Base-by-base conservation (phyloP, 2,797 vertebrate genomes). In the Decapterus maruadsi region DNA sequence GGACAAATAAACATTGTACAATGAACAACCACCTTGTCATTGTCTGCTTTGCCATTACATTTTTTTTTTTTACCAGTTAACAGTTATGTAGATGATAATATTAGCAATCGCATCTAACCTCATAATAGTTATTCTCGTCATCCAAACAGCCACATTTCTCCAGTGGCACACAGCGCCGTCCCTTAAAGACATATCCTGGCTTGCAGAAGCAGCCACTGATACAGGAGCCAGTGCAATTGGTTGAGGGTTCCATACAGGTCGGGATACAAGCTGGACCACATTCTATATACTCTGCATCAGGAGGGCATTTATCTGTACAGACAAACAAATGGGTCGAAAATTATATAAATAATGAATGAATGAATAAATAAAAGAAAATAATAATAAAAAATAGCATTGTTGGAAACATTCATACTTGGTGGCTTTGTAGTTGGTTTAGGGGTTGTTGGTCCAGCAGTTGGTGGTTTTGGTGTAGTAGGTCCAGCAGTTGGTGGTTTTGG, bases 261-360 rank as follows among this genome's bases (percentile, higher is more conserved):
- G 94, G 95, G 14, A 91, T 91, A 75, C 96, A 96, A 61, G 94
- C 89, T 65, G 93, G 93, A n/a, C 94, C 94, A 22, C 96, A 96
- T 2, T 82, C 81, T 9, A 95, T 93, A 1, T 93, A 94, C 46
- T 95, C 94, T 19, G 95, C 84, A 68, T 95, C 64, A 14, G 85
- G 86, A 17, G 94, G 94, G 51, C 95, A 96, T 12, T 54, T 82
- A 4, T 80, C 93, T 95, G 84, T 64, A 69, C 1, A 42, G n/a
- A 72, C 1, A 55, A 45, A 54, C 0, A 0, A 56, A 60, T 17
- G 31, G 26, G 4, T 63, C 50, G 0, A 31, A 22, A 40, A 26
- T 4, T 16, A 17, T 1, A 6, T 16, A 46, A 16, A 36, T n/a
- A n/a, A n/a, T n/a, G n/a, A n/a, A n/a, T n/a, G n/a, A n/a, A n/a